Percentiles rank a stretch among this genome's conserved stretches.
Evolutionary conservation across 2,888 invertebrate genomes (phyloP).

Genomic region (Cerastis rubricosa): DNA sequence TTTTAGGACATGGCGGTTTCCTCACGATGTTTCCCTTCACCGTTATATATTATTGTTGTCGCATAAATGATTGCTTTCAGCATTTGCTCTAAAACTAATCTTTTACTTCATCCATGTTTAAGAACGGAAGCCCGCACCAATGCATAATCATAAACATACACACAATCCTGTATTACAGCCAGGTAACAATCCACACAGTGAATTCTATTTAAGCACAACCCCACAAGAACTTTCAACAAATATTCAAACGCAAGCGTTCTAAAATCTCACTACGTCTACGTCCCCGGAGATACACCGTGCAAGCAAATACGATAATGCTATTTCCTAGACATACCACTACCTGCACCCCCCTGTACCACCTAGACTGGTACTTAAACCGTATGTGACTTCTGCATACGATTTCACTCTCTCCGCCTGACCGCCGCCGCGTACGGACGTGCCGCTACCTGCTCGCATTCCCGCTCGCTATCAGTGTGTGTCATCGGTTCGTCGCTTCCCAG

Average conservation of each 20-base stretch:
- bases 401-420: too few relatives aligned
- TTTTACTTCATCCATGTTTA: not conserved
- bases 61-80: not conserved
- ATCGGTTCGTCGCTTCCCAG: too few relatives aligned
- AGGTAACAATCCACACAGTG: not conserved
- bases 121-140: not conserved
- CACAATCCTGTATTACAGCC: not conserved
- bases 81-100: not conserved
- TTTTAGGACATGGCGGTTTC: too few relatives aligned
- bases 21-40: too few relatives aligned
- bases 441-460: too few relatives aligned
- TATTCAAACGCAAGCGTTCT: slow-evolving; percentile 15
- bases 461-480: too few relatives aligned
- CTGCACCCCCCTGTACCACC: slow-evolving; percentile 7
- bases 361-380: slow-evolving; percentile 11
- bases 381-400: slow-evolving; percentile 44
- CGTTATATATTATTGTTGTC: too few relatives aligned
- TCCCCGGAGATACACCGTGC: slow-evolving; percentile 19
- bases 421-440: too few relatives aligned
- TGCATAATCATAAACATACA: not conserved
- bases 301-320: slow-evolving; percentile 41
- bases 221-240: not conserved
- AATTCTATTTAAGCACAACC: not conserved
- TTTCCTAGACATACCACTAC: slow-evolving; percentile 29
- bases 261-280: not conserved